Evolutionary conservation across 2,888 invertebrate species (phyloP).

Genomic region (Labia minor): DNA sequence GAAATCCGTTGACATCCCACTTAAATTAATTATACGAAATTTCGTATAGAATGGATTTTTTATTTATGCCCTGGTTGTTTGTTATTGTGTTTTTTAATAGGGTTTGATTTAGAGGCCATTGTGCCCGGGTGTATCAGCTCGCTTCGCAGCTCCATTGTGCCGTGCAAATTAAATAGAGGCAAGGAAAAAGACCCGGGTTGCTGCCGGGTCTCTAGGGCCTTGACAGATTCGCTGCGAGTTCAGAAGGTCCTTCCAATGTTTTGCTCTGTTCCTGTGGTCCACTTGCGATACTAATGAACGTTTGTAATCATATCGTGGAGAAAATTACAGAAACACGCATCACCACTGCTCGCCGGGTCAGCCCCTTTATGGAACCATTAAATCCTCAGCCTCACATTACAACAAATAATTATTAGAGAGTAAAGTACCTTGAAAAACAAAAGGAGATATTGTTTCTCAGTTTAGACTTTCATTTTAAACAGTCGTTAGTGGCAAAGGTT

Average conservation of each 20-base stretch:
- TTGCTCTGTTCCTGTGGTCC: neutral
- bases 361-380: neutral
- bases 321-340: neutral
- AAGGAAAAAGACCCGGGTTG: neutral
- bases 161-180: neutral
- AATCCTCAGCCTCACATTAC: neutral
- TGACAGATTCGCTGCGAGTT: neutral
- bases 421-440: too few species aligned
- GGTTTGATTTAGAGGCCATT: constrained; percentile 13
- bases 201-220: neutral
- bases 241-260: neutral
- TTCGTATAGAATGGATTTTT: neutral
- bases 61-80: constrained; percentile 1
- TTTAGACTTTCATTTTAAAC: too few species aligned
- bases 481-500: too few species aligned
- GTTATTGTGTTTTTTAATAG: constrained; percentile 9
- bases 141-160: neutral
- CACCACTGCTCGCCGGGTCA: neutral
- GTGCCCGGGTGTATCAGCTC: constrained; percentile 2
- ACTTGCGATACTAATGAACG: constrained; percentile 2
- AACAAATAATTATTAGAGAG: neutral
- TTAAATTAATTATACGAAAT: constrained; percentile 1
- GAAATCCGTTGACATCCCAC: constrained; percentile 2
- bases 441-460: too few species aligned
- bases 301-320: constrained; percentile 2